A percentile compares a stretch with the other conserved stretches of the same genome.
phyloP scores from a whole-genome alignment of 2,797 vertebrate genomes.

The Peromyscus attwateri region DNA sequence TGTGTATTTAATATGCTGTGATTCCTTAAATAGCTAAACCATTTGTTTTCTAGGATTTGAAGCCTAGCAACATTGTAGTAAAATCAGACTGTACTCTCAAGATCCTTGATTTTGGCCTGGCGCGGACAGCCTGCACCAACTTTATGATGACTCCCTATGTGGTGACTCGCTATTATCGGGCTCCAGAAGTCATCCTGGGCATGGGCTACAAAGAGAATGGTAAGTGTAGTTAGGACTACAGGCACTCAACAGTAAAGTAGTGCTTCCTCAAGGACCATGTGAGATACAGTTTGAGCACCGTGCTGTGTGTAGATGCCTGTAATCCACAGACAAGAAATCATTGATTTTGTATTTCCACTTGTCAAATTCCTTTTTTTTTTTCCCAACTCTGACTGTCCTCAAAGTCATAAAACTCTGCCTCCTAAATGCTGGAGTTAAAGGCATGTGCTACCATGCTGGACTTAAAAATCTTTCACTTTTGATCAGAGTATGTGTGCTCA shows the following conservation, averaged over 20 bases:
- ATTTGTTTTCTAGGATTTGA: slow-evolving; percentile 93
- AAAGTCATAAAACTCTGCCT: neutral
- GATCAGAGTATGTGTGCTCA: neutral
- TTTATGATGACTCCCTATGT: slow-evolving; percentile 99
- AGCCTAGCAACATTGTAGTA: slow-evolving; percentile 99
- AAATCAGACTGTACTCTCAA: slow-evolving; percentile 98
- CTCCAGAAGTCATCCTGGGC: slow-evolving; percentile 97
- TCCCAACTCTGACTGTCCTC: neutral
- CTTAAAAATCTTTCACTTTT: neutral
- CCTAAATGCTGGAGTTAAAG: neutral
- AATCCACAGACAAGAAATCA: neutral
- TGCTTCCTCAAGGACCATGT: neutral
- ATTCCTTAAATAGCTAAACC: slow-evolving; percentile 67
- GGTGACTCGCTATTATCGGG: slow-evolving; percentile 97
- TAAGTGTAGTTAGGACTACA: slow-evolving; percentile 83
- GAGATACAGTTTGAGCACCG: neutral
- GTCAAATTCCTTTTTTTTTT: neutral
- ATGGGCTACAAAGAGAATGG: slow-evolving; percentile 99
- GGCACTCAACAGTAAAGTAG: neutral
- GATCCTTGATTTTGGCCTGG: slow-evolving; percentile 98
- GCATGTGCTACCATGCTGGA: neutral
- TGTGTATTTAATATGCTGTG: neutral
- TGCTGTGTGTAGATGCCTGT: neutral
- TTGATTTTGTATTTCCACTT: slow-evolving; percentile 13
- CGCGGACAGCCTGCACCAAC: slow-evolving; percentile 97